Evolutionary conservation across 2,113 vertebrate species (phyloP), one percentile per base, ranked within the genome.

Genomic region (Urocynchramus pylzowi): DNA sequence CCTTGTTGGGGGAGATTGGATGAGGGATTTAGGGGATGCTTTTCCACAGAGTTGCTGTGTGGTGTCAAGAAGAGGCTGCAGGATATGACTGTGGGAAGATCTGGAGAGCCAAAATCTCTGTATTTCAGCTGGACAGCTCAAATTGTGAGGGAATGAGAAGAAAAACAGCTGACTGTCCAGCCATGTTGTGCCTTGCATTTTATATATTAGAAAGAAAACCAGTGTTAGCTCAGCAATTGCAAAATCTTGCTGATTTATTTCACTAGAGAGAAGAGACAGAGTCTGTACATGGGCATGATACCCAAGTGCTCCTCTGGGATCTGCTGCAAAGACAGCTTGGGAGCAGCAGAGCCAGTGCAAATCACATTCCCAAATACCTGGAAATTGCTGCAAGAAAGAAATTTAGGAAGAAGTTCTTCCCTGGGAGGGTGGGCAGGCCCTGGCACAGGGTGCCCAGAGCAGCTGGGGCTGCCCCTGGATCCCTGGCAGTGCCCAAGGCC

Each of bases 241-340:
- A 74, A 44, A 57, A 13, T 16, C 10, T 8, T 37, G 26, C 12
- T 21, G 69, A 13, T 63, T 37, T 24, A 42, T n/a, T 27, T 74
- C 4, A 1, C n/a, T 49, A 39, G 39, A 44, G 50, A 70, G 56
- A 50, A 54, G 61, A 56, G 35, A 19, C 41, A 70, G 52, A 70
- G n/a, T 10, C 8, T 16, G 15, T 31, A 4, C 15, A 3, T 13
- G 37, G 18, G 6, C 28, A 1, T 9, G 11, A 3, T 16, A 1
- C 30, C 28, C 10, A 17, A 14, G 15, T 45, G 67, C 2, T 6
- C 22, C 8, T 37, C 30, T 0, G 0, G 31, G 63, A 9, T 19
- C 53, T n/a, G 64, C 41, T n/a, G 13, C 5, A 1, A 12, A 50
- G 61, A 23, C 16, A 4, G 22, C 24, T 9, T 27, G 52, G 45